Conservation (phyloP, 2,797 vertebrate genomes). For the Lindbergichthys nudifrons region DNA sequence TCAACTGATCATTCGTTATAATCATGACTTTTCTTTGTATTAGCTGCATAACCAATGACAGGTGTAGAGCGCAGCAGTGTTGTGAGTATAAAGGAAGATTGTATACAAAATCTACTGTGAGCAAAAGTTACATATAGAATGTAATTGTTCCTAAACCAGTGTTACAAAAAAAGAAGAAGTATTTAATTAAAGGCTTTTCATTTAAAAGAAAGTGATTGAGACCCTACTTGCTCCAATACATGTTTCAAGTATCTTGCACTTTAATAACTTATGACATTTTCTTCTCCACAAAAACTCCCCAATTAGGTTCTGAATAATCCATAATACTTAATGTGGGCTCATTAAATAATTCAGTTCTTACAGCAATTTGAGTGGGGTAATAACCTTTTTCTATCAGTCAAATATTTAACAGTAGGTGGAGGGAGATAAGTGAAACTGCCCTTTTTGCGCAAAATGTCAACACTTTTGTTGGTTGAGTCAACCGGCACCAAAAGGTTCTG, state of each 20-base stretch:
- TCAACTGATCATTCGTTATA: not conserved
- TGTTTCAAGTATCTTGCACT: not conserved
- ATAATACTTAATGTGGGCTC: not conserved
- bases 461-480: slow-evolving; percentile 1
- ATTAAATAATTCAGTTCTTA: slow-evolving; percentile 2
- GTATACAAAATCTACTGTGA: not conserved
- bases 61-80: not conserved
- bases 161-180: not conserved
- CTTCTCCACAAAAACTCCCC: not conserved
- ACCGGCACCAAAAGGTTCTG: not conserved
- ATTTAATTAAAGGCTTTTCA: not conserved
- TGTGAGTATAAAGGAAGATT: not conserved
- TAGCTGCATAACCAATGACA: not conserved
- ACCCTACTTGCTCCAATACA: not conserved
- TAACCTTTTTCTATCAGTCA: not conserved
- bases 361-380: not conserved
- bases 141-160: not conserved
- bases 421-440: not conserved
- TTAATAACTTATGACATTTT: not conserved
- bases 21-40: slow-evolving; percentile 6
- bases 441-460: slow-evolving; percentile 17
- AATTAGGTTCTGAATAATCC: not conserved
- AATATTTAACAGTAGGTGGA: not conserved
- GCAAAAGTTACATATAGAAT: not conserved
- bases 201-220: not conserved